Percentiles rank a stretch among this genome's conserved stretches.
phyloP scores from a whole-genome alignment of 2,888 invertebrate species.

The Oligia strigilis region DNA sequence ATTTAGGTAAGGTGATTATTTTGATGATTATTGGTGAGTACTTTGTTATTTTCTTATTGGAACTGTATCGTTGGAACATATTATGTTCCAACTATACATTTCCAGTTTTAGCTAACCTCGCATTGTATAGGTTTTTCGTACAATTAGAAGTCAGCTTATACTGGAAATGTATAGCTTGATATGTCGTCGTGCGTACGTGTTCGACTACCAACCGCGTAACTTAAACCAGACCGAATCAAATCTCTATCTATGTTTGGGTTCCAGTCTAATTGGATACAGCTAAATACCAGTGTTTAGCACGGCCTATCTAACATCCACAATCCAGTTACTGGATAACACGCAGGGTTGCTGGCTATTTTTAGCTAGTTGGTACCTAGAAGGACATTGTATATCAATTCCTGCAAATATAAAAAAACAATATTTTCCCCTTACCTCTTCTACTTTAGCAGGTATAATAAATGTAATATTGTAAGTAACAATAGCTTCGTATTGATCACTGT shows the following conservation, averaged over 20 bases:
- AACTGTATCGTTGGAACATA: not conserved
- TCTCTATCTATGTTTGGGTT: not conserved
- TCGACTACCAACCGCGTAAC: not conserved
- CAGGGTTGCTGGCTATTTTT: too few species aligned
- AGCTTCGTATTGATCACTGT: constrained; percentile 55
- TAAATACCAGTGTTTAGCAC: not conserved
- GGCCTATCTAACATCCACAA: not conserved
- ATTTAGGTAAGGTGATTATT: not conserved
- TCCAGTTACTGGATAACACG: not conserved
- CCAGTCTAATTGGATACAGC: not conserved
- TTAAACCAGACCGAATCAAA: not conserved
- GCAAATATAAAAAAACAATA: not conserved
- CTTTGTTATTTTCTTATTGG: not conserved
- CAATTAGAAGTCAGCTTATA: not conserved
- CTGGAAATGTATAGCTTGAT: not conserved
- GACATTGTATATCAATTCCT: not conserved
- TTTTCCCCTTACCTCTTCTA: constrained; percentile 69
- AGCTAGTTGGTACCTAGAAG: not conserved
- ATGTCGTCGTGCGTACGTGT: too few species aligned
- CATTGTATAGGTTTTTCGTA: not conserved
- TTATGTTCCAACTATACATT: too few species aligned
- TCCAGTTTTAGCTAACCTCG: not conserved
- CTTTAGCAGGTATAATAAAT: constrained; percentile 59
- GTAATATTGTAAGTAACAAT: constrained; percentile 66
- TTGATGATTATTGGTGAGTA: not conserved